phyloP scores from a whole-genome alignment of 2,113 vertebrate species.

The Bucco capensis region DNA sequence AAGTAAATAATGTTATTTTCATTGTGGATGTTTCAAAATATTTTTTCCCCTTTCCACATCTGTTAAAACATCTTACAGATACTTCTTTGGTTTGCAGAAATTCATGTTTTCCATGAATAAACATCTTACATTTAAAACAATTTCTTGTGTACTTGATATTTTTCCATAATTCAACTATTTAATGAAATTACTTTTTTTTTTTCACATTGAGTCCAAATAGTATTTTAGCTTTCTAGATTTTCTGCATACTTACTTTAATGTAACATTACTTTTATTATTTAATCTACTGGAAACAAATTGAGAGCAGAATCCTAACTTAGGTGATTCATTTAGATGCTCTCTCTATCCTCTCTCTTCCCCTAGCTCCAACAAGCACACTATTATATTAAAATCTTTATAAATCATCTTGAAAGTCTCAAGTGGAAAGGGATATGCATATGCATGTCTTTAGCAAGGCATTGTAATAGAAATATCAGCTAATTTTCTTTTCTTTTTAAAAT shows the following conservation, averaged over 20 bases:
- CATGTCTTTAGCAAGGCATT: not conserved
- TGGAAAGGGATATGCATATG: not conserved
- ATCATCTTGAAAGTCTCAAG: not conserved
- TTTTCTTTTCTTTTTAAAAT: not conserved
- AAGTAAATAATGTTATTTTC: not conserved
- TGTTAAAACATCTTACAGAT: not conserved
- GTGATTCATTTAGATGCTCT: not conserved
- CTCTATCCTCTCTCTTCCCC: not conserved
- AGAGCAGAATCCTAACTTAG: not conserved
- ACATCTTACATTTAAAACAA: not conserved
- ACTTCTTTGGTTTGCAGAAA: not conserved
- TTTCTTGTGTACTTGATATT: not conserved
- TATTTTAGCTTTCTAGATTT: not conserved
- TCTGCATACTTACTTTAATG: not conserved
- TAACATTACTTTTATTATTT: not conserved
- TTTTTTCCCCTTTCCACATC: not conserved
- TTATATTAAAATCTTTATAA: not conserved
- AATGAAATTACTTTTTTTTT: not conserved
- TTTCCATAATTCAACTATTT: not conserved
- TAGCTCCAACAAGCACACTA: not conserved
- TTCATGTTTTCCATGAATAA: not conserved
- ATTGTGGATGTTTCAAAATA: not conserved
- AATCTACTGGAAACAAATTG: not conserved
- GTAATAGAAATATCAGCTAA: not conserved
- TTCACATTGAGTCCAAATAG: not conserved